Evolutionary conservation across 2,113 vertebrate genomes (phyloP).

Genomic region (Alces alces): DNA sequence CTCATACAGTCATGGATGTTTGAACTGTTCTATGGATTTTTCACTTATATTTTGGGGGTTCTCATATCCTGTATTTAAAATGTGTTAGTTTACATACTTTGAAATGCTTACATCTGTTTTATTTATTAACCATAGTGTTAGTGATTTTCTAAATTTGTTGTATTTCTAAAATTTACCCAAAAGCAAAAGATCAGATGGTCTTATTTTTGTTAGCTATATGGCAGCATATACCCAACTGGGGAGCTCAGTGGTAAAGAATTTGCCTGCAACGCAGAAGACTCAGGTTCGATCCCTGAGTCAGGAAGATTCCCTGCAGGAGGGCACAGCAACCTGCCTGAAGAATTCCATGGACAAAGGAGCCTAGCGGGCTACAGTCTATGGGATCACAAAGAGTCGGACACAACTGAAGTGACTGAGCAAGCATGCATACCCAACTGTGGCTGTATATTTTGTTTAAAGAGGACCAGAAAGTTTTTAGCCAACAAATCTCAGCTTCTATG

Average conservation of each 20-base stretch:
- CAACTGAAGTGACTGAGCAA: not conserved
- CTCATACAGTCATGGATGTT: not conserved
- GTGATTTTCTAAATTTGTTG: not conserved
- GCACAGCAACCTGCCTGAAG: not conserved
- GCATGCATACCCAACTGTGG: not conserved
- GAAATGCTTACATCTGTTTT: not conserved
- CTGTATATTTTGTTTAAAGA: not conserved
- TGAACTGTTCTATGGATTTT: not conserved
- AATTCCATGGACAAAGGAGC: not conserved
- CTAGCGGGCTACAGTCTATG: not conserved
- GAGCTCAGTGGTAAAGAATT: not conserved
- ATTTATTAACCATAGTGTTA: conserved; percentile 7
- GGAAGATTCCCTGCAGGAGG: not conserved
- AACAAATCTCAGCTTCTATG: not conserved
- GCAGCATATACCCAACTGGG: not conserved
- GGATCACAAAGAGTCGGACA: not conserved
- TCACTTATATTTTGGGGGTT: not conserved
- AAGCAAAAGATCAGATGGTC: not conserved
- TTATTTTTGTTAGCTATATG: conserved; percentile 27
- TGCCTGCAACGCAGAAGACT: not conserved
- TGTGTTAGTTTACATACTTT: not conserved
- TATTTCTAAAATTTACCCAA: conserved; percentile 17
- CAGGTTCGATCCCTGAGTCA: not conserved
- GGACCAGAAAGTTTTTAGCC: not conserved
- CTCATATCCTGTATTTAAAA: not conserved